Conservation (phyloP, 2,888 invertebrate genomes). For the Griposia aprilina region DNA sequence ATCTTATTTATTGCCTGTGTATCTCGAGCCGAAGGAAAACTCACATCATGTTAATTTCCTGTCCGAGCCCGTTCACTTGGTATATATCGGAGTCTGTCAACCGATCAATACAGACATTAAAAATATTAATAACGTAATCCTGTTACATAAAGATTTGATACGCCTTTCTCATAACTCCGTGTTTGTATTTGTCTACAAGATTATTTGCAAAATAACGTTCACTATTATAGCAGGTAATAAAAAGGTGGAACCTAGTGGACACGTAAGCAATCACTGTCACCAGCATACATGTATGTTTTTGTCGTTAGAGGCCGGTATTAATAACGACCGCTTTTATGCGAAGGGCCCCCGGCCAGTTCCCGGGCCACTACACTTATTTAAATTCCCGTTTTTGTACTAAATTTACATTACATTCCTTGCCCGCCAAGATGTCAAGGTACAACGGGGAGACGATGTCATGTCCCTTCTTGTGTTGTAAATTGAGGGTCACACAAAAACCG, state of each 20-base stretch:
- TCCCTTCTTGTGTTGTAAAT: conserved; percentile 89
- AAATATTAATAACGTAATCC: conserved; percentile 58
- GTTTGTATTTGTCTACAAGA: conserved; percentile 22
- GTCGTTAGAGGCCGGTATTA: conserved; percentile 81
- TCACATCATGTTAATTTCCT: conserved; percentile 89
- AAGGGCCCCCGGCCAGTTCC: conserved; percentile 79
- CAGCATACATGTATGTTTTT: conserved; percentile 76
- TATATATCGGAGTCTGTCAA: conserved; percentile 64
- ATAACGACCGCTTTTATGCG: conserved; percentile 86
- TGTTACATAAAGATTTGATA: conserved; percentile 27
- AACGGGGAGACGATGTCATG: conserved; percentile 78
- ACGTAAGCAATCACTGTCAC: conserved; percentile 66
- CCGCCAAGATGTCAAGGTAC: conserved; percentile 86
- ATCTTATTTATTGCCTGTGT: conserved; percentile 87
- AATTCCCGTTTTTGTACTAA: conserved; percentile 89
- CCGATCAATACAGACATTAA: conserved; percentile 61
- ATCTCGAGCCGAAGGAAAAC: conserved; percentile 83
- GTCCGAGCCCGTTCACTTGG: conserved; percentile 73
- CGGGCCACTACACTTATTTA: conserved; percentile 88
- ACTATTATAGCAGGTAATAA: conserved; percentile 40
- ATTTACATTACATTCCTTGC: conserved; percentile 89
- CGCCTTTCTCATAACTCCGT: conserved; percentile 22
- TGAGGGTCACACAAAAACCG: conserved; percentile 90
- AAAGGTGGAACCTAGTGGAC: conserved; percentile 54
- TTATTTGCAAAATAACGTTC: conserved; percentile 49